Evolutionary conservation across 2,888 invertebrate species (phyloP).

Genomic region (Fragum whitleyi): DNA sequence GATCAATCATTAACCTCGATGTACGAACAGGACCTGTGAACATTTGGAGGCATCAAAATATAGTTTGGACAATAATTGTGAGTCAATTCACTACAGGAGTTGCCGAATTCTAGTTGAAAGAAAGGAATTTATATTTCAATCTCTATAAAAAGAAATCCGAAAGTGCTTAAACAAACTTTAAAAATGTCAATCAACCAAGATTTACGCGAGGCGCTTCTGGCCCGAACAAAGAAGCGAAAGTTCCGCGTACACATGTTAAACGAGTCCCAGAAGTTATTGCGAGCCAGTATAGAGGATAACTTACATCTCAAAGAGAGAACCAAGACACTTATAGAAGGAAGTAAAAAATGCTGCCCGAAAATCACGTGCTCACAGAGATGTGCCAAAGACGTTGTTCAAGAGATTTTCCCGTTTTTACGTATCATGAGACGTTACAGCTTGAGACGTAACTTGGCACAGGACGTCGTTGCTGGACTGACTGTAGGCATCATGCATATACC

Average conservation of each 20-base stretch:
- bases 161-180: conserved; percentile 4
- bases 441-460: conserved; percentile 88
- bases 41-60: not conserved
- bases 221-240: conserved; percentile 53
- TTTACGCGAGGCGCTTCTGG: conserved; percentile 54
- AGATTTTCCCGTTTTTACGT: conserved; percentile 81
- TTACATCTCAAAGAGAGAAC: conserved; percentile 46
- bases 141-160: no score
- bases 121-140: no score
- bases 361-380: conserved; percentile 71
- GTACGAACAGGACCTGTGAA: not conserved
- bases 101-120: no score
- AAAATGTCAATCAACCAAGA: conserved; percentile 57
- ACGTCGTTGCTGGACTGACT: conserved; percentile 93
- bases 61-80: no score
- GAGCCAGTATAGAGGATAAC: conserved; percentile 65
- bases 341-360: conserved; percentile 60
- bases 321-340: conserved; percentile 38
- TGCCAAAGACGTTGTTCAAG: conserved; percentile 67
- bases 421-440: conserved; percentile 81
- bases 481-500: conserved; percentile 88
- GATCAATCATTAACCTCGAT: not conserved
- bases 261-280: conserved; percentile 73
- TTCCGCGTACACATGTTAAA: conserved; percentile 71
- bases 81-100: no score